phyloP scores from a whole-genome alignment of 2,797 vertebrate genomes.

The Clarias platycephalus region DNA sequence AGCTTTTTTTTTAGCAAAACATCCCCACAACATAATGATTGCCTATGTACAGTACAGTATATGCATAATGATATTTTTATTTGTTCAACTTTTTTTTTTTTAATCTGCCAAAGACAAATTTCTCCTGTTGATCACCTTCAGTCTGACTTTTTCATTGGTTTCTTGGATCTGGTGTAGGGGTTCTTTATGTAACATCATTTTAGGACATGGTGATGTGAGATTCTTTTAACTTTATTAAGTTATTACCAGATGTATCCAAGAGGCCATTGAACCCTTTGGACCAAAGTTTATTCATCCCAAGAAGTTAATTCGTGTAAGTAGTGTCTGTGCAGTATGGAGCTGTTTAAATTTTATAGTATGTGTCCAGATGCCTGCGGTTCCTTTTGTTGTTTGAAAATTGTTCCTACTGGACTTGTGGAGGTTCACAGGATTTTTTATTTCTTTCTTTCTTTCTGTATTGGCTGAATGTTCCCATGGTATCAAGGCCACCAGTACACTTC shows the following conservation, averaged over 20 bases:
- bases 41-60: no score
- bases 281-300: neutral
- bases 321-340: neutral
- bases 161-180: no score
- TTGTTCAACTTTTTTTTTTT: no score
- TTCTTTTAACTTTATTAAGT: neutral
- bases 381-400: neutral
- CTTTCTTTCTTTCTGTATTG: neutral
- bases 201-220: neutral
- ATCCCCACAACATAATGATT: neutral
- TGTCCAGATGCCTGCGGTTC: neutral
- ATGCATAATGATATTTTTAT: no score
- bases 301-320: neutral
- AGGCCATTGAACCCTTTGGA: neutral
- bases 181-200: neutral
- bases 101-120: no score
- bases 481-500: neutral
- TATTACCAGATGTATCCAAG: neutral
- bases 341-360: neutral
- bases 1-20: neutral
- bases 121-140: no score
- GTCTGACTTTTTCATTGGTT: no score
- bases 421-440: neutral
- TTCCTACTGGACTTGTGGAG: neutral
- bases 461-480: neutral